Evolutionary conservation across 2,113 vertebrate species (phyloP).

Genomic region (Sterrhoptilus dennistouni): DNA sequence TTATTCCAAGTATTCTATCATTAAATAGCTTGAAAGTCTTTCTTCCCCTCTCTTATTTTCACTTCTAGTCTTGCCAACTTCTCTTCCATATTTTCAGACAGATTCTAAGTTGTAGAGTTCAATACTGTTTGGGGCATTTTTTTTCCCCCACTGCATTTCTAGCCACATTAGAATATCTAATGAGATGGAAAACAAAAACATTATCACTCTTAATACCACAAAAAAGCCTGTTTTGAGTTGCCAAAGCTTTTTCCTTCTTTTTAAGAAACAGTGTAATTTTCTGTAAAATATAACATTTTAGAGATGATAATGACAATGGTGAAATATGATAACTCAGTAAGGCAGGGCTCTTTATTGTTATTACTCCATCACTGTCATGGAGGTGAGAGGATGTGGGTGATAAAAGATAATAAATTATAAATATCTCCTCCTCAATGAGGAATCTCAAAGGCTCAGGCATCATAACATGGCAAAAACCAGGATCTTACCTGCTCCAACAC

Average conservation of each 20-base stretch:
- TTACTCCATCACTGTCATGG: not conserved
- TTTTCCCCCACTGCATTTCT: not conserved
- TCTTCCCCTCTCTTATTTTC: not conserved
- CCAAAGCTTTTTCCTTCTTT: not conserved
- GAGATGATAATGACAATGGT: not conserved
- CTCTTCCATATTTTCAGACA: not conserved
- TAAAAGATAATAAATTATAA: not conserved
- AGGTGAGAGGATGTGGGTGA: not conserved
- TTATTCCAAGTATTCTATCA: not conserved
- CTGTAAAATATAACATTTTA: not conserved
- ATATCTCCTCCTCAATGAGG: accelerated
- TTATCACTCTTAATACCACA: not conserved
- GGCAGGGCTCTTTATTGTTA: not conserved
- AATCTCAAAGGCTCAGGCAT: not conserved
- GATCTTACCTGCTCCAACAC: not conserved
- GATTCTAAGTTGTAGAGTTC: not conserved
- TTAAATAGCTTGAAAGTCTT: not conserved
- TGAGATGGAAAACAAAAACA: not conserved
- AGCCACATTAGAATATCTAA: not conserved
- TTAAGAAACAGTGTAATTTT: not conserved
- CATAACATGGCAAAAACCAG: not conserved
- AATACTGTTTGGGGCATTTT: not conserved
- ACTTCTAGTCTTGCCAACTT: not conserved
- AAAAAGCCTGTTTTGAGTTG: not conserved
- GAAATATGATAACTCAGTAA: not conserved